Base-by-base conservation (phyloP, 2,113 vertebrate genomes). In the Xiphorhynchus elegans region DNA sequence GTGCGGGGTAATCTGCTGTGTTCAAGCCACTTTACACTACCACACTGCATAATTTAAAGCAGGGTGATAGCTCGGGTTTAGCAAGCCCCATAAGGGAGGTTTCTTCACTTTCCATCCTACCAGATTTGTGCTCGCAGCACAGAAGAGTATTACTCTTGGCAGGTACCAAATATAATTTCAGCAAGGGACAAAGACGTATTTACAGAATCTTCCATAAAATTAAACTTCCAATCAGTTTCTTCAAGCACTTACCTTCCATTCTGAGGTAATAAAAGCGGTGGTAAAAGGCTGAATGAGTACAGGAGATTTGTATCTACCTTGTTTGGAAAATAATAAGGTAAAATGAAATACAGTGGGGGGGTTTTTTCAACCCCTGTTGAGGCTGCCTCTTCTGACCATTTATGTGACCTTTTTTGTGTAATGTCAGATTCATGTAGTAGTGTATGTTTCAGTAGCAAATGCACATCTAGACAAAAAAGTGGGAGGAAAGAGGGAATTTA, bases 1-100 rank as follows among this genome's bases (percentile, higher is more conserved):
- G 66, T 60, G 44, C 76, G 82, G 94, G 87, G 66, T 93, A 95
- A 96, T 95, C 91, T 95, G 91, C 94, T 92, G 77, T 87, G 69
- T 95, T 96, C 93, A 76, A 95, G 88, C 85, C 83, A 81, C 85
- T 93, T 96, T 93, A 81, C 85, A 68, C 76, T 67, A 90, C 79
- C 92, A 68, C 28, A 2, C 76, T 96, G 88, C 93, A 94, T 97
- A 93, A 96, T 95, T 95, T 95, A 96, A 75, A 95, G 85, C 83
- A 56, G 92, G 85, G 63, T 42, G 25, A 86, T 89, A 93, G 88
- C 93, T 94, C 1, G 2, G 90, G 92, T 92, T 94, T 94, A 92
- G 87, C 75, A 93, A 94, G 73, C 86, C 85, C 70, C 95, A 76
- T 81, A 87, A 93, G 95, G 88, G 96, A 97, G 60, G 40, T 83